Evolutionary conservation across 2,888 invertebrate species (phyloP).

Genomic region (Callinectes sapidus): DNA sequence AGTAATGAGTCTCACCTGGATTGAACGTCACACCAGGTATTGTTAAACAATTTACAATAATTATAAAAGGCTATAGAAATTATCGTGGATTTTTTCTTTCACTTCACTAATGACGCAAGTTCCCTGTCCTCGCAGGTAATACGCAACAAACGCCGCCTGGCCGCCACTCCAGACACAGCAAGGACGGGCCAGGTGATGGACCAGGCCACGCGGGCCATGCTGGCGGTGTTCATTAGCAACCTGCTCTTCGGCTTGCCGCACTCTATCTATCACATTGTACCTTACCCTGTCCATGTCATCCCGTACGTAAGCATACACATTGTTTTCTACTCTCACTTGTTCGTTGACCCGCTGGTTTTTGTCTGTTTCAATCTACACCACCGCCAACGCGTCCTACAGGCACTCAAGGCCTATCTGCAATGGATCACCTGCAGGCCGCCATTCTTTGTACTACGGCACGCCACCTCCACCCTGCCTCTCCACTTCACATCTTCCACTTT

Average conservation of each 20-base stretch:
- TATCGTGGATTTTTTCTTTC: background rate
- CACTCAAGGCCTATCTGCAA: background rate
- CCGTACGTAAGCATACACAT: conserved; percentile 4
- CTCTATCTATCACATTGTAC: conserved; percentile 41
- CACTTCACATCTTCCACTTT: background rate
- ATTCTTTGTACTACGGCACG: background rate
- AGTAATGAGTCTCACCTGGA: background rate
- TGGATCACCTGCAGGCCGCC: background rate
- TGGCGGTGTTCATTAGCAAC: conserved; percentile 47
- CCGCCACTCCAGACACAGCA: background rate
- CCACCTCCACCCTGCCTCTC: background rate
- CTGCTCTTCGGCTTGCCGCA: conserved; percentile 37
- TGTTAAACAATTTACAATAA: no score
- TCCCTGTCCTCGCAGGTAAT: background rate
- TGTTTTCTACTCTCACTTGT: conserved; percentile 34
- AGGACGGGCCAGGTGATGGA: background rate
- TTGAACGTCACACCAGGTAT: background rate
- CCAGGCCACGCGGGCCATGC: conserved; percentile 45
- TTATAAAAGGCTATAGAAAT: no score
- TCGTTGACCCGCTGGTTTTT: conserved; percentile 41
- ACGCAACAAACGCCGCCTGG: conserved; percentile 37
- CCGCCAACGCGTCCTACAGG: background rate
- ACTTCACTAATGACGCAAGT: no score
- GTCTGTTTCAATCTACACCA: conserved; percentile 30
- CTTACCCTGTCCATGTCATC: background rate